phyloP scores from a whole-genome alignment of 1,140 invertebrate genomes.

The Caenorhabditis latens region DNA sequence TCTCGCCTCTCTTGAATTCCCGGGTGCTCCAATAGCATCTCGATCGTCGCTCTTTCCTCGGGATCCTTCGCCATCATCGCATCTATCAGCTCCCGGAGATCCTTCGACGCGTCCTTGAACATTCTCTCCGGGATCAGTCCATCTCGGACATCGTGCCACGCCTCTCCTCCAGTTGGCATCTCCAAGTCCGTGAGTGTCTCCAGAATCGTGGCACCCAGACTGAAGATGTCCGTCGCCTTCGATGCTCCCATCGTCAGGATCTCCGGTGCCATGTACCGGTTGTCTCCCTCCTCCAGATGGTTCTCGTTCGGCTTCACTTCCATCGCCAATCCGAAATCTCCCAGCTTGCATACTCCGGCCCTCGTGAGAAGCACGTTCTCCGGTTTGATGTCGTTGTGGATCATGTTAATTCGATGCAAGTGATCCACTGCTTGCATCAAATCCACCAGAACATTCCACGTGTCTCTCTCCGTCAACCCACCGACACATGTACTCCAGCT shows the following conservation, averaged over 20 bases:
- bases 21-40: too few species aligned
- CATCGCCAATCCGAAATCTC: conserved; percentile 85
- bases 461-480: conserved; percentile 79
- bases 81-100: too few species aligned
- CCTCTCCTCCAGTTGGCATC: background rate
- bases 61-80: too few species aligned
- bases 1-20: too few species aligned
- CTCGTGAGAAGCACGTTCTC: conserved; percentile 84
- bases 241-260: conserved; percentile 83
- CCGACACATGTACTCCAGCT: conserved; percentile 78
- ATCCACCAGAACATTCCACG: conserved; percentile 81
- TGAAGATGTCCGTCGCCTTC: conserved; percentile 80
- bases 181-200: conserved; percentile 65
- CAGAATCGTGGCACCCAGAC: conserved; percentile 80
- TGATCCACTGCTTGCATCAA: conserved; percentile 82
- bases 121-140: background rate
- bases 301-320: conserved; percentile 79
- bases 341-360: conserved; percentile 83
- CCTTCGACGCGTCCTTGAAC: too few species aligned
- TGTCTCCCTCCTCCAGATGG: conserved; percentile 83
- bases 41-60: too few species aligned
- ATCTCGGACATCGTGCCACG: background rate
- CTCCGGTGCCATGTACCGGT: conserved; percentile 85
- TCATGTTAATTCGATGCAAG: conserved; percentile 82
- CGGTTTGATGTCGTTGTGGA: conserved; percentile 86